Conservation (phyloP, 2,888 invertebrate species). For the Rugalucina vietnamica region DNA sequence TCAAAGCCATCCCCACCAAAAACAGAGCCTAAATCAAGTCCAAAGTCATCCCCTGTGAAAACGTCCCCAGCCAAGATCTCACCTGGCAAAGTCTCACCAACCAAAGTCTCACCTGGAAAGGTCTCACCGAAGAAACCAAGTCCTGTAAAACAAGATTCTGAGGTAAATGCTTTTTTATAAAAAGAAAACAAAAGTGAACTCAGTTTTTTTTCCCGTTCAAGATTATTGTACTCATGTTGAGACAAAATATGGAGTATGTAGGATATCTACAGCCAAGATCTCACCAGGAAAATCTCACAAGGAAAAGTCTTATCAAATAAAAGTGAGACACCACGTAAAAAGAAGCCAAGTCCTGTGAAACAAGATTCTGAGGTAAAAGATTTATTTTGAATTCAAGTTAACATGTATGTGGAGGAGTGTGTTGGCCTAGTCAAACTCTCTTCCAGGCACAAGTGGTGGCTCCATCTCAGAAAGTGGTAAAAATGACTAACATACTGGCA, state of each 20-base stretch:
- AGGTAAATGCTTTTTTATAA: too few species aligned
- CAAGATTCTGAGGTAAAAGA: conserved; percentile 20
- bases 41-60: conserved; percentile 26
- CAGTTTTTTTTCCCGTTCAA: too few species aligned
- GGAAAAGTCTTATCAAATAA: conserved; percentile 48
- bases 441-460: too few species aligned
- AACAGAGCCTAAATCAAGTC: conserved; percentile 26
- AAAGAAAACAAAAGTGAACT: too few species aligned
- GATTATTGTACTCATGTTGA: too few species aligned
- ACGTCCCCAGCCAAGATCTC: conserved; percentile 47
- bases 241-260: too few species aligned
- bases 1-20: conserved; percentile 3
- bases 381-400: too few species aligned
- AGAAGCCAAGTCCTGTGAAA: conserved; percentile 31
- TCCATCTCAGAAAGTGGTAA: too few species aligned
- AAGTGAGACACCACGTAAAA: conserved; percentile 31
- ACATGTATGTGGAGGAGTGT: too few species aligned
- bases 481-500: too few species aligned
- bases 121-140: conserved; percentile 43
- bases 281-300: conserved; percentile 48
- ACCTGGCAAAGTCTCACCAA: conserved; percentile 45
- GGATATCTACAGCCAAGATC: conserved; percentile 19
- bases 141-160: conserved; percentile 9
- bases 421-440: too few species aligned
- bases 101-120: conserved; percentile 32